Evolutionary conservation across 2,797 vertebrate genomes (phyloP).

Genomic region (Limosa lapponica): DNA sequence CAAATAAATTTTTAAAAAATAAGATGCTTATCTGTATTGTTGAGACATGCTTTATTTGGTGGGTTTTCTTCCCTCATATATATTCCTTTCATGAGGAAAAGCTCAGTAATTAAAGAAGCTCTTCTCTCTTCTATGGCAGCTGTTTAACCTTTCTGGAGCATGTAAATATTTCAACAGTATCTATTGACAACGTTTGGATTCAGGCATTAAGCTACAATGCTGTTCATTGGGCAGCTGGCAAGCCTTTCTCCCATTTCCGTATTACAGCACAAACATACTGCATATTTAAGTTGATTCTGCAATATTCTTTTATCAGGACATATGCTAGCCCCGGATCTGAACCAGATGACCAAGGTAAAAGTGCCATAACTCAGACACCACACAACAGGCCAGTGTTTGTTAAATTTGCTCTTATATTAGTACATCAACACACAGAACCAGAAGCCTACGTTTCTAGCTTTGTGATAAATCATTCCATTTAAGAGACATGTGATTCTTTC

Average conservation of each 20-base stretch:
- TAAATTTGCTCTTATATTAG: fast-evolving
- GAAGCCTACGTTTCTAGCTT: background rate
- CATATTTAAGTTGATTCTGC: background rate
- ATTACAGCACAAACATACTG: background rate
- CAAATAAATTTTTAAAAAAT: background rate
- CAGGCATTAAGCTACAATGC: background rate
- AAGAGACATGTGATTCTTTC: background rate
- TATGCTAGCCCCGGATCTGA: background rate
- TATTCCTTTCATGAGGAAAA: background rate
- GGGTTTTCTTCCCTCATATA: background rate
- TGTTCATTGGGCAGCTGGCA: background rate
- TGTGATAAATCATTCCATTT: background rate
- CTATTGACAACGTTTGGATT: background rate
- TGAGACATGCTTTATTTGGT: background rate
- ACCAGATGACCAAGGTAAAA: background rate
- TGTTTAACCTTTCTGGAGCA: constrained; percentile 12
- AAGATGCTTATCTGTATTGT: background rate
- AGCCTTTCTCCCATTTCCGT: background rate
- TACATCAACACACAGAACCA: background rate
- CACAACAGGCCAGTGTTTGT: background rate
- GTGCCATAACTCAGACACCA: background rate
- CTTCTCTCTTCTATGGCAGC: background rate
- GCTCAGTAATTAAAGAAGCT: constrained; percentile 2
- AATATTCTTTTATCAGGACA: background rate
- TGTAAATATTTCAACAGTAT: constrained; percentile 57